phyloP scores from a whole-genome alignment of 2,888 invertebrate species.

The Epinotia bilunana region DNA sequence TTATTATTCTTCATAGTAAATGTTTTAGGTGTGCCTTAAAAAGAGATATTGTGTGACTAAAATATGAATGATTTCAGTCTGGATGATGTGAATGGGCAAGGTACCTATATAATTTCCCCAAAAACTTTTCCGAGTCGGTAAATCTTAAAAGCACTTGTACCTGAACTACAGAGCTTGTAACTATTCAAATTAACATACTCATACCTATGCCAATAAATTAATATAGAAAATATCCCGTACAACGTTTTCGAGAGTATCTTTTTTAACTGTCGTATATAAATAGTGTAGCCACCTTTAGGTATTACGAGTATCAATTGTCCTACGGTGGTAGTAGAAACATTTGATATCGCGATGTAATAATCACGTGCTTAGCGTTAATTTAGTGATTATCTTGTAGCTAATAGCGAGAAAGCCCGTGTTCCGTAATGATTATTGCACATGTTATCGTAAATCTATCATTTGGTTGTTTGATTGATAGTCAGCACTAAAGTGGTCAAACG shows the following conservation, averaged over 20 bases:
- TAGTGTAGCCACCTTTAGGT: background rate
- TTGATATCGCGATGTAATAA: slow-evolving; percentile 11
- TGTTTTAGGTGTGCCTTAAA: slow-evolving; percentile 44
- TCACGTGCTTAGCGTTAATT: slow-evolving; percentile 28
- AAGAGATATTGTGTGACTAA: slow-evolving; percentile 34
- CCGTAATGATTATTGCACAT: slow-evolving; percentile 54
- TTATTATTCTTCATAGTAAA: slow-evolving; percentile 26
- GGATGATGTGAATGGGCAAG: slow-evolving; percentile 5
- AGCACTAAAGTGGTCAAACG: slow-evolving; percentile 34
- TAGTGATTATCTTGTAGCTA: slow-evolving; percentile 42
- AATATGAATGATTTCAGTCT: slow-evolving; percentile 5
- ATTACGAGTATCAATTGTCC: background rate
- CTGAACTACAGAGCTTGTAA: slow-evolving; percentile 43
- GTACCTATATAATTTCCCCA: slow-evolving; percentile 11
- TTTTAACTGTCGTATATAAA: background rate
- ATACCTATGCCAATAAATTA: slow-evolving; percentile 16
- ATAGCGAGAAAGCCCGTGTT: slow-evolving; percentile 55
- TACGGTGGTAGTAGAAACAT: slow-evolving; percentile 4
- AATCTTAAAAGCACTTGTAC: slow-evolving; percentile 29
- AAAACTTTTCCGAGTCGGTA: slow-evolving; percentile 11
- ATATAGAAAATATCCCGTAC: slow-evolving; percentile 16
- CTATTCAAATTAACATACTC: slow-evolving; percentile 14
- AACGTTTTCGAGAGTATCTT: slow-evolving; percentile 4
- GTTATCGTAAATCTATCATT: slow-evolving; percentile 46
- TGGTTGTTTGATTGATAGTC: slow-evolving; percentile 44